phyloP scores from a whole-genome alignment of 2,797 vertebrate species.

The Malurus splendens region DNA sequence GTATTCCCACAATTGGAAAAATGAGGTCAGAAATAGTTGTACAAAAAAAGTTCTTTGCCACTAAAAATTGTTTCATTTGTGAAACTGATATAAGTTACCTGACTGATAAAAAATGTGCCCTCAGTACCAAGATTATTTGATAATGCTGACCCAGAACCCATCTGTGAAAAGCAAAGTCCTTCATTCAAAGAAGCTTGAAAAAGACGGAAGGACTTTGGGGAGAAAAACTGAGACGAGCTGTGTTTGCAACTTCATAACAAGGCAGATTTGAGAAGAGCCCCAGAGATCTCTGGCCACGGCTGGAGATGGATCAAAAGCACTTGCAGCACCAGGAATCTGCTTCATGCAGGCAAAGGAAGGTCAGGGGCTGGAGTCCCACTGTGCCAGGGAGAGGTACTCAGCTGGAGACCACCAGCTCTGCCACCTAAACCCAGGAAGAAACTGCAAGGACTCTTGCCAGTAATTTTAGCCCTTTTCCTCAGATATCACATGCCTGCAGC shows the following conservation, averaged over 20 bases:
- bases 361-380: not conserved
- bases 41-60: not conserved
- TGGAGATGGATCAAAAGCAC: not conserved
- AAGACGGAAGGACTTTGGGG: not conserved
- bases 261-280: not conserved
- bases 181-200: not conserved
- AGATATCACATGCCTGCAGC: fast-evolving
- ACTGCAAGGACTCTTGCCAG: not conserved
- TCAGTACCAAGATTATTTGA: not conserved
- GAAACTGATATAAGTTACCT: not conserved
- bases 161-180: not conserved
- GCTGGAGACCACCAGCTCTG: not conserved
- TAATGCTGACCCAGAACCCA: not conserved
- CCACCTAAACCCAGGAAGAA: not conserved
- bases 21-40: not conserved
- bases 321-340: not conserved
- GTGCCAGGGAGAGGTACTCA: not conserved
- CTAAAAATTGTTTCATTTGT: not conserved
- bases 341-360: fast-evolving
- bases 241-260: not conserved
- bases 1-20: not conserved
- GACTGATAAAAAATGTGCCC: not conserved
- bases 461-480: not conserved
- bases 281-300: not conserved
- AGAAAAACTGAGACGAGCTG: not conserved